Percentiles rank a stretch among this genome's conserved stretches.
Conservation (phyloP, 2,888 invertebrate species). For the Liopterus haemorrhoidalis region DNA sequence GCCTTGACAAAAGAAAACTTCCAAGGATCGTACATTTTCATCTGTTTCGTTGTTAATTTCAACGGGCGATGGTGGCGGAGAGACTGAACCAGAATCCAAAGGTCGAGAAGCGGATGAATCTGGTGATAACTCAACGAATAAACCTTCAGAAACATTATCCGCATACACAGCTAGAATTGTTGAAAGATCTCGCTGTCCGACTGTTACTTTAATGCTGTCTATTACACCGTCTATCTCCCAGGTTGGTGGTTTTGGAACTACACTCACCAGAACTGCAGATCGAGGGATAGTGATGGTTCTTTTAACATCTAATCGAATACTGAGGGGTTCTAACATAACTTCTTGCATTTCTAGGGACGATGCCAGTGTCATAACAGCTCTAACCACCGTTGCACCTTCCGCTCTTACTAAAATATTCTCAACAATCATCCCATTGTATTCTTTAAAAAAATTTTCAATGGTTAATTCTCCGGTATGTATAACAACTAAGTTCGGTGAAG, state of each 20-base stretch:
- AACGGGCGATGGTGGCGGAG: conserved; percentile 5
- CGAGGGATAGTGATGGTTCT: conserved; percentile 52
- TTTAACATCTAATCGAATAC: conserved; percentile 66
- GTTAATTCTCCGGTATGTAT: conserved; percentile 72
- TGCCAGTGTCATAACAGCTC: conserved; percentile 67
- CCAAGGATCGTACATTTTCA: conserved; percentile 57
- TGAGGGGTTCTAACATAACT: conserved; percentile 68
- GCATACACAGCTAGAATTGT: conserved; percentile 65
- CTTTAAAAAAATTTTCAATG: conserved; percentile 71
- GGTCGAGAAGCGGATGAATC: conserved; percentile 31
- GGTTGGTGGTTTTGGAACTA: conserved; percentile 29
- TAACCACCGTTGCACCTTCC: conserved; percentile 59
- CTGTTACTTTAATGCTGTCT: conserved; percentile 60
- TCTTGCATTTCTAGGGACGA: conserved; percentile 72
- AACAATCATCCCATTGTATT: conserved; percentile 48
- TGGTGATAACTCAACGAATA: conserved; percentile 49
- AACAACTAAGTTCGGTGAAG: conserved; percentile 69
- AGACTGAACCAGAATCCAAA: conserved; percentile 1
- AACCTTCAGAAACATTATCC: conserved; percentile 62
- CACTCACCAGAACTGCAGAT: conserved; percentile 35
- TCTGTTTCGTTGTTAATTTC: no score
- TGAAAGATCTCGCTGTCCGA: conserved; percentile 70
- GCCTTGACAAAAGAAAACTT: conserved; percentile 66
- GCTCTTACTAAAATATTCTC: conserved; percentile 68
- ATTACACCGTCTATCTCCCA: conserved; percentile 61